Evolutionary conservation across 2,888 invertebrate genomes (phyloP), one percentile per base, ranked within the genome.

Genomic region (Bimastos eiseni): DNA sequence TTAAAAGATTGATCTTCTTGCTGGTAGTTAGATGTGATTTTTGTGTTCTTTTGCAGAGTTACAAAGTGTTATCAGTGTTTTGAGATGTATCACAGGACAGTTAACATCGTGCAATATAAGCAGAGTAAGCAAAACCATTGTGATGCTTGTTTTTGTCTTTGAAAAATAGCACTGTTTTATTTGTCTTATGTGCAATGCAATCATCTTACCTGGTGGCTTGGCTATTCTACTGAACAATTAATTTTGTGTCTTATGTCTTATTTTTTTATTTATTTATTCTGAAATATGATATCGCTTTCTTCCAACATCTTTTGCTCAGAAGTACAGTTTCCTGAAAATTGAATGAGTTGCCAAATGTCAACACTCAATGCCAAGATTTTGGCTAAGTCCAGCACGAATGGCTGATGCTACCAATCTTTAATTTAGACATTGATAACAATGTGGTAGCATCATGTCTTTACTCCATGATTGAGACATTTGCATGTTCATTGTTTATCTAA

Each of bases 91-190:
- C 92, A 90, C 90, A 92, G 92, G 89, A 93, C 93, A 36, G 89
- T 89, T 38, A 93, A 93, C 89, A 90, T 93, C 13, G 34, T 93
- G 6, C 93, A 93, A 88, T 92, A 91, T 90, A 92, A 91, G 90
- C 41, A 91, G 89, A 91, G 92, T 93, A 91, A 70, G 70, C n/a
- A 70, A n/a, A n/a, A n/a, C n/a, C n/a, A 70, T n/a, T n/a, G 70
- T 70, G n/a, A 70, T 30, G 30, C n/a, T 70, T 70, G n/a, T 70
- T n/a, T 30, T 70, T n/a, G 70, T n/a, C 11, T 30, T 70, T 49
- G 13, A 13, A 17, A 41, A 13, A 17, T 15, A 21, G 49, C 24
- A 19, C 24, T 49, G 49, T 49, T 49, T 44, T 21, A 21, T 49
- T 49, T 21, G 70, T 8, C 13, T 8, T 70, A 8, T 70, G 30